These are phyloP conservation scores for Phalloptychus januarius DNA, from an alignment of 2,797 vertebrate species.

Conservation along the genomic window DNA sequence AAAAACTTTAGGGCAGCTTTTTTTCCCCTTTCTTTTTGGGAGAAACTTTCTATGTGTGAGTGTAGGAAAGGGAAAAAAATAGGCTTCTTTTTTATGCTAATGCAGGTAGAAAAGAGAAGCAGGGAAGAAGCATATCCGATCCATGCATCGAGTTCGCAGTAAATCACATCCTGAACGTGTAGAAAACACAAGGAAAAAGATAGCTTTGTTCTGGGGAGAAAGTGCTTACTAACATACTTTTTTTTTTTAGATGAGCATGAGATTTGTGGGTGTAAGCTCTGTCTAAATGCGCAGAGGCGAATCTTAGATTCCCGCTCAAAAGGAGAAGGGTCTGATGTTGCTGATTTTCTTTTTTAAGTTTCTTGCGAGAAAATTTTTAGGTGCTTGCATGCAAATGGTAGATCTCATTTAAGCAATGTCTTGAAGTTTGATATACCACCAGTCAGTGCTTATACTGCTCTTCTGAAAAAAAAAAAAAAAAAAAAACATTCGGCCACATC, in stretches of 20 bases:
- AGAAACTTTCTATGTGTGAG: conserved; percentile 51
- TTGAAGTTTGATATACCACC: not conserved
- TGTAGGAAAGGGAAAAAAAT: conserved; percentile 26
- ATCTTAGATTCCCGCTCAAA: conserved; percentile 17
- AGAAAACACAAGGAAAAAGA: conserved; percentile 45
- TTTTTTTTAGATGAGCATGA: conserved; percentile 43
- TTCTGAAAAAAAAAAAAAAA: conserved; percentile 7
- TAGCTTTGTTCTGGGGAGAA: conserved; percentile 29
- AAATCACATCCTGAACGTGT: conserved; percentile 61
- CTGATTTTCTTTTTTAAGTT: conserved; percentile 7
- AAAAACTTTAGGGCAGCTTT: conserved; percentile 47
- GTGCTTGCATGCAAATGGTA: conserved; percentile 17
- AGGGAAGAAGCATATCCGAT: conserved; percentile 26
- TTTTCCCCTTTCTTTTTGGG: conserved; percentile 2
- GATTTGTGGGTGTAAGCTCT: conserved; percentile 51
- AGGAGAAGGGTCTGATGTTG: conserved; percentile 12
- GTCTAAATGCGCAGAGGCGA: conserved; percentile 45
- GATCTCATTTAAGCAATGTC: conserved; percentile 6
- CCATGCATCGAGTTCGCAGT: conserved; percentile 28
- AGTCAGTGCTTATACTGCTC: not conserved
- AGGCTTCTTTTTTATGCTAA: conserved; percentile 48
- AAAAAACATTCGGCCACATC: conserved; percentile 37
- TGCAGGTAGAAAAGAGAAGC: conserved; percentile 13
- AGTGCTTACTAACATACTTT: conserved; percentile 41
- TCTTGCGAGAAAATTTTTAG: conserved; percentile 2